phyloP scores from a whole-genome alignment of 1,140 invertebrate genomes.

The Macrosteles quadrilineatus region DNA sequence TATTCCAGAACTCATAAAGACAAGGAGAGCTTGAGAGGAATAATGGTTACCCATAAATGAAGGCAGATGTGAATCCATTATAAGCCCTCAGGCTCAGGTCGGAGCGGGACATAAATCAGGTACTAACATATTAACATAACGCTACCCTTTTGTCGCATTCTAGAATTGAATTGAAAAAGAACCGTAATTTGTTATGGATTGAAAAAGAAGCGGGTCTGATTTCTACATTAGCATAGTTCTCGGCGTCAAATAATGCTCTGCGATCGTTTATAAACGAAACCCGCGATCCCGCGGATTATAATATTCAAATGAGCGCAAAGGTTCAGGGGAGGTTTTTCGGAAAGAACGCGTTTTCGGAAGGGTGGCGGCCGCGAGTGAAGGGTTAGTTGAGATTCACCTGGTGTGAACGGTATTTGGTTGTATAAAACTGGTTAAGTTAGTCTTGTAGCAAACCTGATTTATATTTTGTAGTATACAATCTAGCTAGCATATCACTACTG shows the following conservation, averaged over 20 bases:
- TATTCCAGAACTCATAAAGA: neutral
- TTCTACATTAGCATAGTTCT: slow-evolving; percentile 6
- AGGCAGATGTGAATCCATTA: slow-evolving; percentile 22
- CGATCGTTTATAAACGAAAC: neutral
- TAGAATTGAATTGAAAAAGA: slow-evolving; percentile 7
- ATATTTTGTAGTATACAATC: too few species aligned
- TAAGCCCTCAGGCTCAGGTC: slow-evolving; percentile 3
- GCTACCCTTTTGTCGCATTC: neutral
- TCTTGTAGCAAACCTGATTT: too few species aligned
- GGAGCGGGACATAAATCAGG: slow-evolving; percentile 11
- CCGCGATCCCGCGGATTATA: slow-evolving; percentile 4
- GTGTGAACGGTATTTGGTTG: too few species aligned
- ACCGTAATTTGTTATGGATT: slow-evolving; percentile 15
- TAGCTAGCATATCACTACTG: too few species aligned
- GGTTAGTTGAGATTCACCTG: too few species aligned
- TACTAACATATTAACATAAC: slow-evolving; percentile 15
- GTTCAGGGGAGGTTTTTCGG: neutral
- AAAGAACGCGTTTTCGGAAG: slow-evolving; percentile 13
- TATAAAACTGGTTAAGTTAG: too few species aligned
- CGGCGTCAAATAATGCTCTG: neutral
- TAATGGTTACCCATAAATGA: slow-evolving; percentile 12
- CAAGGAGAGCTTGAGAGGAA: neutral
- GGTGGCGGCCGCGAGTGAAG: neutral
- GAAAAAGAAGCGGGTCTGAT: slow-evolving; percentile 20
- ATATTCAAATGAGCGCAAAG: slow-evolving; percentile 20